Evolutionary conservation across 2,888 invertebrate genomes (phyloP).

Genomic region (Agelastica alni): DNA sequence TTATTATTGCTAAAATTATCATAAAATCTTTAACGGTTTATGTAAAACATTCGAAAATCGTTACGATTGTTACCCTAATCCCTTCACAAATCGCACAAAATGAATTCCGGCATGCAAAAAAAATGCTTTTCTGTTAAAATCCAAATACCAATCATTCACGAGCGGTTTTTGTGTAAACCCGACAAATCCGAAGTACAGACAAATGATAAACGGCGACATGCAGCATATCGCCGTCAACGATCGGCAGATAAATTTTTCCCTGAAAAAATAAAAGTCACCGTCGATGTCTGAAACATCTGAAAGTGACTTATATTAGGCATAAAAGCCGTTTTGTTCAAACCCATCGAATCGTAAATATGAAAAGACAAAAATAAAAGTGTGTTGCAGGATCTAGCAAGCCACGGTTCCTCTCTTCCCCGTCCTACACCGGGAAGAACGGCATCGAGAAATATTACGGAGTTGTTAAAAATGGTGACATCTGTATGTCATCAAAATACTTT

Average conservation of each 20-base stretch:
- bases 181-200: conserved; percentile 10
- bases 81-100: no score
- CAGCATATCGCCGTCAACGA: conserved; percentile 15
- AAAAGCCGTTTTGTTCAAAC: conserved; percentile 30
- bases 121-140: no score
- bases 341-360: conserved; percentile 30
- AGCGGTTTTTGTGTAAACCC: no score
- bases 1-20: no score
- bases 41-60: no score
- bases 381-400: conserved; percentile 18
- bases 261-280: conserved; percentile 22
- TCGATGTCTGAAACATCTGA: conserved; percentile 24
- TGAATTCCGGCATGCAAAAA: no score
- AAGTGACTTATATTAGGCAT: conserved; percentile 29
- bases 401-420: conserved; percentile 1
- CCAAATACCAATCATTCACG: no score
- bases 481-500: conserved; percentile 34
- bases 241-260: conserved; percentile 22
- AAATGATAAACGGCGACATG: conserved; percentile 15
- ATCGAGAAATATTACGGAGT: conserved; percentile 27
- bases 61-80: no score
- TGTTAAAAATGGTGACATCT: conserved; percentile 35
- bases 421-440: conserved; percentile 20
- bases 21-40: no score
- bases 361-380: conserved; percentile 32